Conservation (phyloP, 2,797 vertebrate genomes). For the Sebastes minor region DNA sequence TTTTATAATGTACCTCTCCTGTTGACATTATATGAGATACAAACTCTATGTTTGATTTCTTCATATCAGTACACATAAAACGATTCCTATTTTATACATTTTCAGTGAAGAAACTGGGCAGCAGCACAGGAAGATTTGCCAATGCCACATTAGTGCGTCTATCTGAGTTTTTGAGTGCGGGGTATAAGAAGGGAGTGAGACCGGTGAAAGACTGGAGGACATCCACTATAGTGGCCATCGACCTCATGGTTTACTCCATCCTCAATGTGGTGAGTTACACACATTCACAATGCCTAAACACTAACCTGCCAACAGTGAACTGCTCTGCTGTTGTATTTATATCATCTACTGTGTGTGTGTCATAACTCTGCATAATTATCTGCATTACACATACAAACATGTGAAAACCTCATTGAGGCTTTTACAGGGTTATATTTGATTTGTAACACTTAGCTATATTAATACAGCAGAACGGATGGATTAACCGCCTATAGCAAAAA, state of each 20-base stretch:
- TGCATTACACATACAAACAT: not conserved
- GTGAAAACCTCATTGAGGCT: not conserved
- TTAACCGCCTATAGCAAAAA: not conserved
- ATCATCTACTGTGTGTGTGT: not conserved
- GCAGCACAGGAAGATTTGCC: conserved; percentile 48
- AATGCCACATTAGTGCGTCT: conserved; percentile 87
- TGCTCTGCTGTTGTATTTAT: not conserved
- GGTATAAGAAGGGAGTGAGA: conserved; percentile 90
- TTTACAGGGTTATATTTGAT: not conserved
- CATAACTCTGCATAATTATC: not conserved
- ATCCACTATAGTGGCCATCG: conserved; percentile 89
- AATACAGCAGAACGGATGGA: not conserved
- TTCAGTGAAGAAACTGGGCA: conserved; percentile 74
- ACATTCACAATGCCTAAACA: not conserved
- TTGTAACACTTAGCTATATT: not conserved
- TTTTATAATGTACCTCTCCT: not conserved
- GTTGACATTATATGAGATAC: not conserved
- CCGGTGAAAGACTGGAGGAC: conserved; percentile 93
- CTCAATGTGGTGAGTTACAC: conserved; percentile 89
- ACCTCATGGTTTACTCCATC: conserved; percentile 95
- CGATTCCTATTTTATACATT: not conserved
- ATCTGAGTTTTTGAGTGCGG: conserved; percentile 82
- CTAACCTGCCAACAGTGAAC: not conserved
- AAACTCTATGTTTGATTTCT: not conserved
- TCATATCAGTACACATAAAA: not conserved